Evolutionary conservation across 2,797 vertebrate species (phyloP).

Genomic region (Propithecus deckenii): DNA sequence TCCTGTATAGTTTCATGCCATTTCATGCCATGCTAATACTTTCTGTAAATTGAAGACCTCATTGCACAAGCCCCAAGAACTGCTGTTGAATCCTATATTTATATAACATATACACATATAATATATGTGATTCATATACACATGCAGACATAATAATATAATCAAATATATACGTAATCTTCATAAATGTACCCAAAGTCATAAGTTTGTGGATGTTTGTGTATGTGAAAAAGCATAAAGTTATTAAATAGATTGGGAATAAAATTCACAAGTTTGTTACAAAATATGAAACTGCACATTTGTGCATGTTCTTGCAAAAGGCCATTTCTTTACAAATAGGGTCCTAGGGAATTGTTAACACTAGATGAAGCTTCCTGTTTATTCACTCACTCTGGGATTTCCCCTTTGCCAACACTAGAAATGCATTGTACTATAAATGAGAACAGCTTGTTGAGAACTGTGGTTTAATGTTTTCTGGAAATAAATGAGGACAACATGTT

Average conservation of each 20-base stretch:
- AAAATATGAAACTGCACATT: background rate
- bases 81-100: background rate
- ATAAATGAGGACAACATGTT: slow-evolving; percentile 4
- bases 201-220: background rate
- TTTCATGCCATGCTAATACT: background rate
- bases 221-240: background rate
- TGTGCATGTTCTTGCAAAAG: background rate
- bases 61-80: background rate
- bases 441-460: slow-evolving; percentile 50
- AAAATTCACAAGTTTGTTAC: background rate
- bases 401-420: slow-evolving; percentile 14
- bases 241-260: background rate
- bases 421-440: slow-evolving; percentile 42
- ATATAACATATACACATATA: background rate
- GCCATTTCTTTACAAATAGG: background rate
- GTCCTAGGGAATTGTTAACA: background rate
- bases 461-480: slow-evolving; percentile 52
- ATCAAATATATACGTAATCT: background rate
- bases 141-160: background rate
- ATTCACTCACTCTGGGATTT: background rate
- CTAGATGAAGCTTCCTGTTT: slow-evolving; percentile 33
- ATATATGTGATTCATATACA: background rate
- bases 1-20: background rate
- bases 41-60: background rate
- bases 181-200: background rate